Evolutionary conservation across 1,140 invertebrate genomes (phyloP).

Genomic region (Achatina immaculata): DNA sequence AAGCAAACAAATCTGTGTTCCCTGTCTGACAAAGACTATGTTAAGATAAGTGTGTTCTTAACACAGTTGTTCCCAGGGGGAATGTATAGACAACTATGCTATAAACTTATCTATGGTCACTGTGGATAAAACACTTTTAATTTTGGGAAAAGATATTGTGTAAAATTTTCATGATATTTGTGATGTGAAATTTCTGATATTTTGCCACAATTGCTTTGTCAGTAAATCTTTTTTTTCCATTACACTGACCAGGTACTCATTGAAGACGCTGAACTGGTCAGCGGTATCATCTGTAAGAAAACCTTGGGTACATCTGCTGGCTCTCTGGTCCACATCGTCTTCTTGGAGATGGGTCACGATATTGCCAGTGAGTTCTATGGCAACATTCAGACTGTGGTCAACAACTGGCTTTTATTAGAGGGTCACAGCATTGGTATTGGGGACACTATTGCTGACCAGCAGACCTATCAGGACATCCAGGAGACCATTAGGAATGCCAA

Average conservation of each 20-base stretch:
- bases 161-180: too few relatives aligned
- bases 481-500: slow-evolving; percentile 98
- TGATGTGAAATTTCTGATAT: too few relatives aligned
- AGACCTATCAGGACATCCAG: slow-evolving; percentile 98
- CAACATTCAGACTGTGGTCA: slow-evolving; percentile 99
- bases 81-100: too few relatives aligned
- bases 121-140: too few relatives aligned
- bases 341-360: slow-evolving; percentile 96
- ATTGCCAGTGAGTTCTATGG: slow-evolving; percentile 98
- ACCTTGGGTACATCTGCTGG: slow-evolving; percentile 96
- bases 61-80: too few relatives aligned
- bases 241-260: slow-evolving; percentile 91
- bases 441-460: slow-evolving; percentile 99
- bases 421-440: slow-evolving; percentile 99
- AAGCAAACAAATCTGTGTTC: too few relatives aligned
- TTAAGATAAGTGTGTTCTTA: too few relatives aligned
- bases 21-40: too few relatives aligned
- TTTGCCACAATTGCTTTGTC: too few relatives aligned
- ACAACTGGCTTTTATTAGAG: slow-evolving; percentile 97
- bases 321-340: slow-evolving; percentile 96
- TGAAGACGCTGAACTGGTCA: slow-evolving; percentile 95
- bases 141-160: too few relatives aligned
- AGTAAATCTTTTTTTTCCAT: too few relatives aligned
- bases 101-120: too few relatives aligned
- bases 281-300: slow-evolving; percentile 97